Base-by-base conservation (phyloP, 2,888 invertebrate genomes). In the Asteroscopus sphinx region DNA sequence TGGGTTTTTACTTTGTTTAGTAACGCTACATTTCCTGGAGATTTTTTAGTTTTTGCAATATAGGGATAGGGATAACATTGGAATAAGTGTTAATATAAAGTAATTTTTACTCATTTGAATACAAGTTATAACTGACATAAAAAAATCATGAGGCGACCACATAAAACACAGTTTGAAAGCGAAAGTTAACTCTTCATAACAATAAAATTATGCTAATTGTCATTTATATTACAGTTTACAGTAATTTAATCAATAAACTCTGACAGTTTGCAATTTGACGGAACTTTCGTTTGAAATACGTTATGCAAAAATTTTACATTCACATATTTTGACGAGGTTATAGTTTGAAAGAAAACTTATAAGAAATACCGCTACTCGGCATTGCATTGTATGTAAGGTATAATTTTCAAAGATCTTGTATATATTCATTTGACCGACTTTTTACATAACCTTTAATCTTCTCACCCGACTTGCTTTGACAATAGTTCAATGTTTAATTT, bases 401-500 rank as follows among this genome's bases (percentile, higher is more conserved):
- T 77, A 67, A 58, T 64, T 52, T 67, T 62, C 45, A 68, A 62
- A 67, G 75, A 75, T 74, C 77, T 75, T 52, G 56, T 70, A 57
- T 53, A 61, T 70, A 69, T 73, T 62, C 73, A 76, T 71, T 67
- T 77, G 73, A 61, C 73, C 70, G 60, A 64, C 55, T 79, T 77
- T 78, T 76, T 70, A 71, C 56, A 66, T 71, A 78, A 78, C 71
- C 66, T 73, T 67, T 49, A 68, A 54, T 62, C 76, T 77, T 77
- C 69, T 76, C 76, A 80, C 73, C 68, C 58, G 55, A 60, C 57
- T 66, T 47, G 52, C 54, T 73, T 64, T 68, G 69, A 81, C 77
- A 83, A 83, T 82, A 68, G 76, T 77, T 74, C 63, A 74, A 80
- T 68, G 66, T 66, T 71, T 74, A 77, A 72, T 77, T 79, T 78